Evolutionary conservation across 1,140 invertebrate species (phyloP).

Genomic region (Aphaenogaster floridana): DNA sequence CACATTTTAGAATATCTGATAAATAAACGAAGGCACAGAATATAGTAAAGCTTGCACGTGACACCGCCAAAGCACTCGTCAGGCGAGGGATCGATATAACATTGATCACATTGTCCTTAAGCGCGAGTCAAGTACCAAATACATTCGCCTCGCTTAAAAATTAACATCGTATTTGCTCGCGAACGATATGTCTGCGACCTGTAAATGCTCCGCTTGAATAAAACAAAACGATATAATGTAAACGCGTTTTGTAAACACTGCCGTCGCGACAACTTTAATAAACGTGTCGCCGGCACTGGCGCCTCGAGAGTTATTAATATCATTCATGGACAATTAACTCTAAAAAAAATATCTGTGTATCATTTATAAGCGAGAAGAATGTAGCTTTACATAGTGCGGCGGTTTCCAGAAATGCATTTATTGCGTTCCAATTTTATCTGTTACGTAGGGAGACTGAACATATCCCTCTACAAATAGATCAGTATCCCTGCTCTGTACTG

Average conservation of each 20-base stretch:
- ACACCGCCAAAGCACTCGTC: constrained; percentile 4
- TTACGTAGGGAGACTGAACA: not conserved
- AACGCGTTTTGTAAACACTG: not conserved
- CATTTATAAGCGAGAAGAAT: not conserved
- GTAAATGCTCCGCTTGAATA: constrained; percentile 16
- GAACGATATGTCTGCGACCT: not conserved
- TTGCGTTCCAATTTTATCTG: constrained; percentile 7
- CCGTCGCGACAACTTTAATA: not conserved
- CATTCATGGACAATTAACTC: not conserved
- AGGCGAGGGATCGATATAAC: constrained; percentile 31
- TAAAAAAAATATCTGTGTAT: not conserved
- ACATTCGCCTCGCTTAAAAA: constrained; percentile 20
- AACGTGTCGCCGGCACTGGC: not conserved
- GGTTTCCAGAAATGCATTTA: not conserved
- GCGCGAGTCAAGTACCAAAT: constrained; percentile 30
- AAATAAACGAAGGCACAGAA: not conserved
- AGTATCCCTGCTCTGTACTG: no score
- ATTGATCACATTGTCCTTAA: constrained; percentile 32
- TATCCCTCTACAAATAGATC: not conserved
- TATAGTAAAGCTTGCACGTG: constrained; percentile 20
- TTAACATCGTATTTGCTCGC: constrained; percentile 6
- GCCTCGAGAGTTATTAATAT: constrained; percentile 18
- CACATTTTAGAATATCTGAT: constrained; percentile 41
- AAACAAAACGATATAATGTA: constrained; percentile 18
- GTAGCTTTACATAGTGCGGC: not conserved